Evolutionary conservation across 2,797 vertebrate genomes (phyloP), one percentile per base, ranked within the genome.

Genomic region (Oreonectes daqikongensis): DNA sequence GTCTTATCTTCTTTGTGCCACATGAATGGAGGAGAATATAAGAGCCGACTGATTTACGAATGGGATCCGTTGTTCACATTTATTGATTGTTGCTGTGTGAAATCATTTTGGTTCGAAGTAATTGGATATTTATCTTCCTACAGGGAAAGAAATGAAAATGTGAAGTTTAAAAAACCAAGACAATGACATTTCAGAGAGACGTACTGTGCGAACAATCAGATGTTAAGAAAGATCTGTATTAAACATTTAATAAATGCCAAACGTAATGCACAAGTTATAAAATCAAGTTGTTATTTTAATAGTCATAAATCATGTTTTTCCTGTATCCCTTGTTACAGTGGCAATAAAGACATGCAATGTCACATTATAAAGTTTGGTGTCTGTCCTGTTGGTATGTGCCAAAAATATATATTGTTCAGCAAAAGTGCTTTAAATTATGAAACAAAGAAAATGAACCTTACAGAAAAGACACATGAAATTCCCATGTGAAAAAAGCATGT

Each of bases 51-150:
- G 69, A 81, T 83, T 81, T 73, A 76, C 67, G 40, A 60, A 61
- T 7, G 48, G 53, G 69, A 79, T 79, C 67, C 55, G 18, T 61
- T 81, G 74, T 72, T 70, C 69, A 67, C 50, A 53, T 73, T 77
- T 70, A 79, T 76, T 77, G 82, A 81, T 81, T 69, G 52, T 76
- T 72, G 69, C 61, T 4, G 1, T 78, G 77, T 75, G 48, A 65
- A 72, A 75, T 78, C 65, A 75, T 68, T 80, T 72, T 28, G 55
- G 38, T 59, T 48, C 20, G 57, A 63, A 59, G 59, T 78, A 75
- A 80, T 78, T 68, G 40, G 14, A 59, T 68, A 75, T 75, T 75
- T 64, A 67, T 78, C 75, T 78, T 28, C 28, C 42, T 52, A 55
- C 38, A 32, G 59, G 75, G 22, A 75, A 64, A 70, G 28, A 68